phyloP scores from a whole-genome alignment of 2,888 invertebrate species.

The Podabrus alpinus region DNA sequence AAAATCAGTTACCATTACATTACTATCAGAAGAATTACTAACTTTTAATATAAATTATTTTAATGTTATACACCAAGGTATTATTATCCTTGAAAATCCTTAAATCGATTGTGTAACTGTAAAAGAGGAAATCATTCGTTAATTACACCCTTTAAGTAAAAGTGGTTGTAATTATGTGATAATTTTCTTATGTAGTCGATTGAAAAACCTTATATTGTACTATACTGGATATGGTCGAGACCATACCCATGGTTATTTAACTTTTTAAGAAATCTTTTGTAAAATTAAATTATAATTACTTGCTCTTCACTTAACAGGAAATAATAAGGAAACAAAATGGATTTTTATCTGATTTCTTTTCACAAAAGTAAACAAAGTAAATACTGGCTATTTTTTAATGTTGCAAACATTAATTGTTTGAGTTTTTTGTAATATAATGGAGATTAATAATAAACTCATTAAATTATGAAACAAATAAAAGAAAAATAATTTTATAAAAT shows the following conservation, averaged over 20 bases:
- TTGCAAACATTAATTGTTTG: not conserved
- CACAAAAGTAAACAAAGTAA: not conserved
- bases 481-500: too few relatives aligned
- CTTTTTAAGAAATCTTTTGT: not conserved
- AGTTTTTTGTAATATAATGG: not conserved
- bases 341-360: not conserved
- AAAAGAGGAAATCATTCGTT: not conserved
- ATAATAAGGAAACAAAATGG: not conserved
- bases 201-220: not conserved
- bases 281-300: not conserved
- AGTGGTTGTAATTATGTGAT: not conserved
- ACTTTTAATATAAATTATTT: not conserved
- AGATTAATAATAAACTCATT: too few relatives aligned
- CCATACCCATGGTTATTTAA: not conserved
- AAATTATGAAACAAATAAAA: not conserved
- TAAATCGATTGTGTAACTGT: not conserved
- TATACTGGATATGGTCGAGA: not conserved
- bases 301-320: not conserved
- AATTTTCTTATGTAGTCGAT: not conserved
- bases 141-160: not conserved
- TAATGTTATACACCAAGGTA: not conserved
- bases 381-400: not conserved
- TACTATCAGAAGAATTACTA: not conserved
- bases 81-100: not conserved
- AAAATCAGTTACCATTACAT: not conserved